Evolutionary conservation across 2,888 invertebrate genomes (phyloP), one percentile per base, ranked within the genome.

Genomic region (Nycteola revayana): DNA sequence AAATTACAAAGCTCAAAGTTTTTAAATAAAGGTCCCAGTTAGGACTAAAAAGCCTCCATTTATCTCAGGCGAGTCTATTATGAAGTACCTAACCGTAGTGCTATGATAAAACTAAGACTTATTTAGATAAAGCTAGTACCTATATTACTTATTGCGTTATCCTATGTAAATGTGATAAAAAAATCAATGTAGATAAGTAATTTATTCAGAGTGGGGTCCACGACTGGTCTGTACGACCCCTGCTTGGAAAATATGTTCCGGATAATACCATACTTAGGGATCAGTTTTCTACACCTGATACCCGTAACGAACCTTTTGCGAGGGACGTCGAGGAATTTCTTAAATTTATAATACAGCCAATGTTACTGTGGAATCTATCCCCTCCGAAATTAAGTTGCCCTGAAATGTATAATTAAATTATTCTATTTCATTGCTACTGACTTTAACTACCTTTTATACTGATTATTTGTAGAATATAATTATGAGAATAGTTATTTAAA

Each of bases 231-330:
- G 61, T 66, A 66, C 71, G 69, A 71, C 74, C 82, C 74, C 67
- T 60, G 58, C 60, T 66, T 60, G 74, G 65, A 63, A 77, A 81
- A 84, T 81, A 84, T 83, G 80, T 80, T 76, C 52, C 62, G 74
- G 75, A 80, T 83, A 81, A 85, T 81, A 77, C 73, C 65, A 71
- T 76, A 79, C 73, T 73, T 66, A 68, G 65, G 70, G 75, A 82
- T 77, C 82, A 72, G 70, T 86, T 80, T 63, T 60, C 56, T 60
- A 77, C 87, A 88, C 87, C 87, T 88, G 87, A 86, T 86, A 75
- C 82, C 75, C 46, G 45, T 58, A 53, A 51, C 51, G 51, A 47
- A 59, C 60, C 58, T 62, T 62, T 53, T 69, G 60, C 55, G 60
- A 57, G 58, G 66, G 65, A 67, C 59, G 64, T 60, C 60, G 60